Percentiles rank a stretch among this genome's conserved stretches.
phyloP scores from a whole-genome alignment of 2,797 vertebrate species.

The Salmo trutta region DNA sequence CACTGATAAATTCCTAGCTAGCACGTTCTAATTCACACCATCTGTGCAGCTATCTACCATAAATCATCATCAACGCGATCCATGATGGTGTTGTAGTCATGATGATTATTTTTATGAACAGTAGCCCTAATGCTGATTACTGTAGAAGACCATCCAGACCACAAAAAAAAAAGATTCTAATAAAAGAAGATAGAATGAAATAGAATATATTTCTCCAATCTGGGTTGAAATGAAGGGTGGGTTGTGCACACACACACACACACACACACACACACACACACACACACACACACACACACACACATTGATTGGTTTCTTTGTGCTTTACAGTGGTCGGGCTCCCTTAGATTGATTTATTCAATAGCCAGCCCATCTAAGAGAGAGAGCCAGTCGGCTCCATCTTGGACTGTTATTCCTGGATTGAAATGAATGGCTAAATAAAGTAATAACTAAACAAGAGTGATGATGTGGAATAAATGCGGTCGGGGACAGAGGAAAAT shows the following conservation, averaged over 20 bases:
- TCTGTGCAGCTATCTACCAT: background rate
- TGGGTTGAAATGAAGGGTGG: background rate
- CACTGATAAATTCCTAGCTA: background rate
- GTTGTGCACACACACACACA: background rate
- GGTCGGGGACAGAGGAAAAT: background rate
- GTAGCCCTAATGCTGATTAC: background rate
- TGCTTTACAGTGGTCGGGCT: constrained; percentile 1
- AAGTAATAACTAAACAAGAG: constrained; percentile 13
- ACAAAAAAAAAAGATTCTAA: background rate
- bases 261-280: background rate
- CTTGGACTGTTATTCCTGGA: constrained; percentile 33
- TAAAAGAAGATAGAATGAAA: background rate
- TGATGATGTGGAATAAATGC: constrained; percentile 14
- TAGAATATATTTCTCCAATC: background rate
- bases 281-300: background rate
- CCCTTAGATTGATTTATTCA: constrained; percentile 13
- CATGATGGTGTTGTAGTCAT: background rate
- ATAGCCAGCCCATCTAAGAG: background rate
- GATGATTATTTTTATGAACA: constrained; percentile 2
- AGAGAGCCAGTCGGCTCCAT: constrained; percentile 23
- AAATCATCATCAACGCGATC: background rate
- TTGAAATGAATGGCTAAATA: constrained; percentile 36
- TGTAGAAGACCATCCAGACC: background rate
- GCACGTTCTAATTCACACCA: constrained; percentile 3
- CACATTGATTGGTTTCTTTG: constrained; percentile 5